Base-by-base conservation (phyloP, 2,797 vertebrate species). In the Catharus ustulatus region DNA sequence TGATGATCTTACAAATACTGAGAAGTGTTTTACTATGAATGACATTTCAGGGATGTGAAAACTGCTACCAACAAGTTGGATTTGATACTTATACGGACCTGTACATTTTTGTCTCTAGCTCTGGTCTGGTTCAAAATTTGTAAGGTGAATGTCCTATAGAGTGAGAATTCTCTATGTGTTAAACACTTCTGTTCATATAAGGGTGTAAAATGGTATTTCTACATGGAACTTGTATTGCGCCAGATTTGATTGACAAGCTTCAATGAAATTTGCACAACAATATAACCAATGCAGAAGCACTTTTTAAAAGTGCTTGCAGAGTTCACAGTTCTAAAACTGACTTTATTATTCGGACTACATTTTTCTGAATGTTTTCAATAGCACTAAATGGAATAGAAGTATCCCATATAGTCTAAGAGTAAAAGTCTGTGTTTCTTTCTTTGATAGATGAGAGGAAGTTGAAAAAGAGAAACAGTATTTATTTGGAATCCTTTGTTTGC, bases 31-130 rank as follows among this genome's bases (percentile, higher is more conserved):
- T 45, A 45, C 17, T 38, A 14, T 29, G 14, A 17, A 14, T 64
- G 11, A 59, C 19, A 30, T 24, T 68, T 78, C 38, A 79, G 5
- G 34, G 10, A 26, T 82, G 9, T 26, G 34, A 61, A 71, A 81
- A 72, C 15, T 64, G 5, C 43, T 62, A 52, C 8, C 5, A 49
- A 3, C 46, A 58, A 43, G 15, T 29, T 36, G 15, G 22, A 71
- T 1, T 2, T 46, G 5, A 84, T 49, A 29, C 1, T 51, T 66
- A 29, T 29, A 46, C 13, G 4, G 11, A 6, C 6, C 5, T 34
- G 1, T 13, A 34, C 5, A 4, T 20, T 81, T 81, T 74, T 81
- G 22, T 36, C 23, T 72, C 36, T 55, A n/a, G 6, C 18, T 40
- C 30, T 62, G 4, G 13, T 1, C n/a, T 73, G 23, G 7, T 32